phyloP scores from a whole-genome alignment of 2,797 vertebrate genomes.

The Hypotaenidia okinawae region DNA sequence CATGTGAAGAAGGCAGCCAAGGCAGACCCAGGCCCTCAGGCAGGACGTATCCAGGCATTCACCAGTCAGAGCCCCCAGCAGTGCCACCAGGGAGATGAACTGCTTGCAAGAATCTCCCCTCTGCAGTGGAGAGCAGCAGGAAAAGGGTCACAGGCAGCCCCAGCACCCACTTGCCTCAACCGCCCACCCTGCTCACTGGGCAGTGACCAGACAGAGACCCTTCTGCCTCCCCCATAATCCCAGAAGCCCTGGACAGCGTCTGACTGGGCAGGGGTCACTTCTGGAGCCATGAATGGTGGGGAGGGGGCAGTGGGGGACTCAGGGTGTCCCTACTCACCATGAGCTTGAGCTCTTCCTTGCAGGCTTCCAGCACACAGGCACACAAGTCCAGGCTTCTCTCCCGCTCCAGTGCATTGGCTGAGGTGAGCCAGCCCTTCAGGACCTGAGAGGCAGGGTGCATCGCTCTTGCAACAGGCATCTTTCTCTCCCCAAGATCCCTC shows the following conservation, averaged over 20 bases:
- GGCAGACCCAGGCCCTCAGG: background rate
- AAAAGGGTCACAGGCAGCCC: background rate
- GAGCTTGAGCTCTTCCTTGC: background rate
- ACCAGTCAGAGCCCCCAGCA: background rate
- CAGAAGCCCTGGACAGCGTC: background rate
- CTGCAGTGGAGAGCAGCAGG: background rate
- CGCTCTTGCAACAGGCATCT: background rate
- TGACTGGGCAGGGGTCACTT: background rate
- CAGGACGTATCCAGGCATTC: accelerated
- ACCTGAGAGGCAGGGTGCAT: background rate
- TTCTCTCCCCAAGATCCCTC: background rate
- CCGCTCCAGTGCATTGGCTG: background rate
- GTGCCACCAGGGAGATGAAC: background rate
- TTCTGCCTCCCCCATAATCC: no score
- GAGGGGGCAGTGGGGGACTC: no score
- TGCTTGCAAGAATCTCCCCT: background rate
- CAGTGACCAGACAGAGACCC: background rate
- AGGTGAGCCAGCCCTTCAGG: background rate
- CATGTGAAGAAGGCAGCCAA: background rate
- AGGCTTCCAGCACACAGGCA: background rate
- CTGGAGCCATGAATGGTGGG: background rate
- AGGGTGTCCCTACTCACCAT: background rate
- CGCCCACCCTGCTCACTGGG: background rate
- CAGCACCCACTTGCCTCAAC: background rate
- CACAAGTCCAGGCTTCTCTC: background rate